Evolutionary conservation across 2,113 vertebrate species (phyloP).

Genomic region (Aspidoscelis tigris): DNA sequence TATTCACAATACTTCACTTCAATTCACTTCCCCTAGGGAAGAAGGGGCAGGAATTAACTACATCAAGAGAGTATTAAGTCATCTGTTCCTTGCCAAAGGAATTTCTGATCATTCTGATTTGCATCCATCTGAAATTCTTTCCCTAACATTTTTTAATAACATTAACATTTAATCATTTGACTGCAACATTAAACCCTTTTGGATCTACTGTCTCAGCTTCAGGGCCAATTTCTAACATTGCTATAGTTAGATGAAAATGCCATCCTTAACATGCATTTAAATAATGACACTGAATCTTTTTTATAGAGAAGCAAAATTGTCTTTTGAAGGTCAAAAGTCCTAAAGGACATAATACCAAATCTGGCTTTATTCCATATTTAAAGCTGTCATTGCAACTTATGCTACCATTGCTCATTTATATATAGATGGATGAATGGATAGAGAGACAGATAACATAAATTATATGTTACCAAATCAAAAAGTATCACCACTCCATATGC

Average conservation of each 20-base stretch:
- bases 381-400: not conserved
- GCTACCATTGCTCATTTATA: not conserved
- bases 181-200: accelerated
- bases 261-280: conserved; percentile 2
- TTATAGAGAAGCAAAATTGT: not conserved
- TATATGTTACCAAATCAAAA: too few species aligned
- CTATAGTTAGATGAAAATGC: not conserved
- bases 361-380: conserved; percentile 2
- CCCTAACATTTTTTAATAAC: not conserved
- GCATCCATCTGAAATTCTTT: accelerated
- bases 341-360: not conserved
- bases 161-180: not conserved
- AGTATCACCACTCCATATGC: too few species aligned
- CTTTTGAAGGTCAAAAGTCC: not conserved
- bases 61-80: conserved; percentile 18
- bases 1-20: not conserved
- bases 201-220: not conserved
- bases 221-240: not conserved
- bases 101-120: conserved; percentile 13
- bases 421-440: too few species aligned
- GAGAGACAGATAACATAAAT: too few species aligned
- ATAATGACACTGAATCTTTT: not conserved
- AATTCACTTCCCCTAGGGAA: conserved; percentile 36
- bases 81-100: not conserved
- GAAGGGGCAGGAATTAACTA: not conserved